Conservation (phyloP, 2,888 invertebrate genomes). For the Rhorus exstirpatorius region DNA sequence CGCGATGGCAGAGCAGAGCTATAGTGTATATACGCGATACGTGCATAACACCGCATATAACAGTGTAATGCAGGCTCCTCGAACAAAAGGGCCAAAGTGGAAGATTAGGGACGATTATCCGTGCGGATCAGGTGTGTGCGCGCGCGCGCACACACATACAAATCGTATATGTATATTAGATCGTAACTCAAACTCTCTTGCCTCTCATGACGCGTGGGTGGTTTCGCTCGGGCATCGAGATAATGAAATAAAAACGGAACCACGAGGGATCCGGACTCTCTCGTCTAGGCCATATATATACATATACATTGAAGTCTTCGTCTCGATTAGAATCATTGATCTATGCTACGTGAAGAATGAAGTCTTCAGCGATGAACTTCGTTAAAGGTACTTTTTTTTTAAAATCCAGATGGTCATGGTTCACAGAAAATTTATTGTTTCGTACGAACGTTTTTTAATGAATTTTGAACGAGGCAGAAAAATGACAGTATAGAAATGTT, state of each 20-base stretch:
- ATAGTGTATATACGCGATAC: slow-evolving; percentile 46
- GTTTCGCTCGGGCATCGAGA: slow-evolving; percentile 76
- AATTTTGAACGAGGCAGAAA: too few relatives aligned
- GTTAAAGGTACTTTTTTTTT: not conserved
- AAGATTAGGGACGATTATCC: slow-evolving; percentile 86
- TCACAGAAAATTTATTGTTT: not conserved
- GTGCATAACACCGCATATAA: slow-evolving; percentile 69
- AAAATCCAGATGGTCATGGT: too few relatives aligned
- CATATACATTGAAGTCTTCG: not conserved
- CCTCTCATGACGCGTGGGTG: slow-evolving; percentile 84
- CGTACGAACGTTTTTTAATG: too few relatives aligned
- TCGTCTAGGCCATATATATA: slow-evolving; percentile 10
- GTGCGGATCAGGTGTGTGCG: slow-evolving; percentile 82
- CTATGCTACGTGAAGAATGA: slow-evolving; percentile 6
- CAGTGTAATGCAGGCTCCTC: slow-evolving; percentile 61
- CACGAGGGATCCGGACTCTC: slow-evolving; percentile 44
- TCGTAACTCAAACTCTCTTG: slow-evolving; percentile 81
- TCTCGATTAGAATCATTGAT: slow-evolving; percentile 28
- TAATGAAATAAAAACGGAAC: slow-evolving; percentile 78
- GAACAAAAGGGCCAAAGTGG: slow-evolving; percentile 84
- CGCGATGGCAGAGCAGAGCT: slow-evolving; percentile 53
- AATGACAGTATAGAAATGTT: too few relatives aligned
- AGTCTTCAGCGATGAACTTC: slow-evolving; percentile 7
- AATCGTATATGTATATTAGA: slow-evolving; percentile 71
- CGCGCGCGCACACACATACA: slow-evolving; percentile 53